A percentile compares a stretch with the other conserved stretches of the same genome.
Conservation (phyloP, 2,113 vertebrate species). For the Indicator maculatus region DNA sequence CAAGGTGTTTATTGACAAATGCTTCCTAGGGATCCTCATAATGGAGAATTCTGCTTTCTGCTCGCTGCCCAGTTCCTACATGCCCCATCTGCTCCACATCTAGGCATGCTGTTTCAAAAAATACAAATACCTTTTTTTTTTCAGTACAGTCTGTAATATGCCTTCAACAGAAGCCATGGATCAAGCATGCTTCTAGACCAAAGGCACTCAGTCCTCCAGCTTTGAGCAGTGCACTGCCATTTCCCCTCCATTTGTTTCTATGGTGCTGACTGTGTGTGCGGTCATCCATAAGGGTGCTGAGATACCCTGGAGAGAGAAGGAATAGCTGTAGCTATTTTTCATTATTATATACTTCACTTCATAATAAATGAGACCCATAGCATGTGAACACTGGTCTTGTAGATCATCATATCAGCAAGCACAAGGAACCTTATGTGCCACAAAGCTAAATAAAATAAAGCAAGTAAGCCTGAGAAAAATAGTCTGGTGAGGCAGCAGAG, state of each 20-base stretch:
- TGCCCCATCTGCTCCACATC: conserved; percentile 20
- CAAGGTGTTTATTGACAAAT: conserved; percentile 64
- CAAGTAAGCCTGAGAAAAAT: conserved; percentile 50
- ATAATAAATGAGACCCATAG: conserved; percentile 78
- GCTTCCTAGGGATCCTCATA: neutral
- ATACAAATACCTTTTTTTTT: neutral
- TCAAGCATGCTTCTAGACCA: neutral
- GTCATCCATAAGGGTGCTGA: conserved; percentile 53
- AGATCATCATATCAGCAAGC: conserved; percentile 67
- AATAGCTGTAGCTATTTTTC: conserved; percentile 72
- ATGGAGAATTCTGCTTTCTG: conserved; percentile 1
- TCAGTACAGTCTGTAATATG: neutral
- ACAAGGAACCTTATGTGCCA: conserved; percentile 52
- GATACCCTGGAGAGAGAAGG: conserved; percentile 70
- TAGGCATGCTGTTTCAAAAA: neutral
- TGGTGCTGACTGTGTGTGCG: conserved; percentile 48
- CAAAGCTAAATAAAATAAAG: conserved; percentile 68
- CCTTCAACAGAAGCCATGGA: conserved; percentile 25
- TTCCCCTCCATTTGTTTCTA: conserved; percentile 66
- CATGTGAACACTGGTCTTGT: conserved; percentile 59
- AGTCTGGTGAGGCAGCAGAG: neutral
- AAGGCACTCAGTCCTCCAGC: conserved; percentile 16
- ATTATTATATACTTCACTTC: conserved; percentile 76
- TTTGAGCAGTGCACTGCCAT: conserved; percentile 1
- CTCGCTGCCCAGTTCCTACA: neutral